phyloP scores from a whole-genome alignment of 2,797 vertebrate species.

The Coregonus ussuriensis region DNA sequence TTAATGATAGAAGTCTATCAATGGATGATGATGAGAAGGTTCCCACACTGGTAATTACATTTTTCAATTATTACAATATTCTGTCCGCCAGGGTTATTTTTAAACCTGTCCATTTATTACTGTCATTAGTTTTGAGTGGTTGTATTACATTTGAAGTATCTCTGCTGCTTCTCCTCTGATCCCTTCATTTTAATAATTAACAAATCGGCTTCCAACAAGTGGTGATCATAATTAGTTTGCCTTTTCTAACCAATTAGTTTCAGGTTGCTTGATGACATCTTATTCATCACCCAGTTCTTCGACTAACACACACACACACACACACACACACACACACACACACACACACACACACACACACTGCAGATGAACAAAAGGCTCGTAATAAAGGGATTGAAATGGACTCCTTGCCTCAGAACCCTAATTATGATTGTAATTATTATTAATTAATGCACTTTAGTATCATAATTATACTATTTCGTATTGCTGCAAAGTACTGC shows the following conservation, averaged over 20 bases:
- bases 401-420: not conserved
- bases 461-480: not conserved
- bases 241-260: not conserved
- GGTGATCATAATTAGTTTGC: conserved; percentile 3
- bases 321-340: no score
- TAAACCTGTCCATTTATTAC: not conserved
- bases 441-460: not conserved
- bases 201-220: not conserved
- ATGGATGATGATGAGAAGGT: not conserved
- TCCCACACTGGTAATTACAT: not conserved
- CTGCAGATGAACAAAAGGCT: not conserved
- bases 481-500: not conserved
- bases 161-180: not conserved
- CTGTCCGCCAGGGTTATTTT: not conserved
- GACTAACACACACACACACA: no score
- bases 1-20: not conserved
- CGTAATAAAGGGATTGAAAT: not conserved
- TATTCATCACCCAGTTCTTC: not conserved
- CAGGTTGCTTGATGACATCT: not conserved
- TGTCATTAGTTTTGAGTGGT: not conserved
- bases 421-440: not conserved
- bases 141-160: not conserved
- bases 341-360: not conserved
- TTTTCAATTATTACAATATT: not conserved
- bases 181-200: not conserved